Evolutionary conservation across 2,888 invertebrate species (phyloP).

Genomic region (Hedya salicella): DNA sequence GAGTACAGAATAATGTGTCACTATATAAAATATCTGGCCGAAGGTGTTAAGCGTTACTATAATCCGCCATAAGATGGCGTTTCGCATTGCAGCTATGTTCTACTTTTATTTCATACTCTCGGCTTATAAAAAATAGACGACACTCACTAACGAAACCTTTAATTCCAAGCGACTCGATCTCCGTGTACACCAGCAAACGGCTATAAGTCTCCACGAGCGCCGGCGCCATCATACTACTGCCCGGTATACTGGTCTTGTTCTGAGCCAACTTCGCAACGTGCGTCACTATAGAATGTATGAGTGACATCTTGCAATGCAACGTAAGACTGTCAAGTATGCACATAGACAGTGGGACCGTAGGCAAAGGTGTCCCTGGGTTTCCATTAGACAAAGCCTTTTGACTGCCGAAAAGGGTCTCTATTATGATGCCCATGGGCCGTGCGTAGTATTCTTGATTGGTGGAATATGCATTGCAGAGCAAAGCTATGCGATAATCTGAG

Average conservation of each 20-base stretch:
- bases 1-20: no score
- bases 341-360: slow-evolving; percentile 96
- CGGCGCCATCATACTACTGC: slow-evolving; percentile 89
- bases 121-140: no score
- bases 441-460: slow-evolving; percentile 96
- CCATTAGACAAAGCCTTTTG: slow-evolving; percentile 85
- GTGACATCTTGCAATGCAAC: slow-evolving; percentile 97
- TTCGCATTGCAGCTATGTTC: no score
- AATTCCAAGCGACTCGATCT: slow-evolving; percentile 98
- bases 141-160: slow-evolving; percentile 96
- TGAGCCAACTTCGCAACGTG: slow-evolving; percentile 96
- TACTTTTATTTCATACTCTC: no score
- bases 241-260: slow-evolving; percentile 92
- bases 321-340: slow-evolving; percentile 96
- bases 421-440: slow-evolving; percentile 95
- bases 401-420: slow-evolving; percentile 92
- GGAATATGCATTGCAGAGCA: slow-evolving; percentile 97
- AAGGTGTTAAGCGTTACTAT: no score
- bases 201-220: slow-evolving; percentile 98
- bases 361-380: slow-evolving; percentile 85
- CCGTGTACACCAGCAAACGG: slow-evolving; percentile 95
- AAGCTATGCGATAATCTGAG: slow-evolving; percentile 94
- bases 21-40: no score
- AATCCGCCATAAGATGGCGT: no score
- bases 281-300: slow-evolving; percentile 92